Evolutionary conservation across 2,113 vertebrate species (phyloP), one percentile per base, ranked within the genome.

Genomic region (Halichoeres trimaculatus): DNA sequence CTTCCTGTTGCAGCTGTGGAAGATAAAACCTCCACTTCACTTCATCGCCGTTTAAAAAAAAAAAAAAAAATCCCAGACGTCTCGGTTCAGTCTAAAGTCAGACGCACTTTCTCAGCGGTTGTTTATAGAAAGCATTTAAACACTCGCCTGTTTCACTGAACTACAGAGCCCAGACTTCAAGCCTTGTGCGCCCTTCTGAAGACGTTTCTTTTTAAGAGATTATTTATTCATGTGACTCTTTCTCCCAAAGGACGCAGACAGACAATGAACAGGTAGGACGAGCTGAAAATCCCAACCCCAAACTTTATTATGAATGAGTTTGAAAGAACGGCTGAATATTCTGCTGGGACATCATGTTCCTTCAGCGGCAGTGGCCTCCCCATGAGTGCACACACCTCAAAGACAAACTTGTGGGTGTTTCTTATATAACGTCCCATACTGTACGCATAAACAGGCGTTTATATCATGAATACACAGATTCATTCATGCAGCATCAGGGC

Each of bases 391-490:
- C 22, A 8, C 57, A 55, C 51, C 58, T 34, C 40, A 67, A 45
- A 59, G 41, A 77, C 43, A 61, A 70, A 55, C n/a, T n/a, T 20
- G 70, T 78, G 65, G 80, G 59, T 38, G 71, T 67, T 79, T 62
- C 67, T 76, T 76, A 84, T 34, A 38, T 67, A 84, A 76, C 62
- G 40, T 62, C 5, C 2, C 19, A n/a, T n/a, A n/a, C n/a, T 19
- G 12, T 38, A 11, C 22, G 34, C 47, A 23, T 61, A 41, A 30
- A 54, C 8, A 62, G 38, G 2, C 16, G 0, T 50, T 43, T 64
- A 56, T 50, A 16, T 30, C 64, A 26, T 45, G 13, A 74, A 57
- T 61, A 22, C n/a, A 55, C 17, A 36, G 40, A 58, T 64, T 76
- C 60, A 66, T 70, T 76, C 38, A 58, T 54, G 38, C 23, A 13